phyloP scores from a whole-genome alignment of 2,797 vertebrate species.

The Sebastiscus tertius region DNA sequence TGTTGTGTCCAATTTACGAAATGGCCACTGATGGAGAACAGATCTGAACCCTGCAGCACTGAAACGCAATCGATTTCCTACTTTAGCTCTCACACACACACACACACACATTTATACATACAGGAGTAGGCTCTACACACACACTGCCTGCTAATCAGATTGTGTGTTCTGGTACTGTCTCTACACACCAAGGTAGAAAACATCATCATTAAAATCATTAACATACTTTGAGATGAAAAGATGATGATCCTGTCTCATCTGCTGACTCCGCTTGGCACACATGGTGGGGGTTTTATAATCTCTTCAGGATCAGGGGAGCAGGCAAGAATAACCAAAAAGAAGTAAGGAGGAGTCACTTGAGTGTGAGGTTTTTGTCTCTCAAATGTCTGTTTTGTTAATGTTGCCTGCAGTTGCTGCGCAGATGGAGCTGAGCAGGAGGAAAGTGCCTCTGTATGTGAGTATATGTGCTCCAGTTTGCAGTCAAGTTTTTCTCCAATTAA shows the following conservation, averaged over 20 bases:
- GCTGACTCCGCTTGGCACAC: constrained; percentile 37
- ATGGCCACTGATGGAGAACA: constrained; percentile 41
- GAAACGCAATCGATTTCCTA: constrained; percentile 39
- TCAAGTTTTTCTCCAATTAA: constrained; percentile 22
- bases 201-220: constrained; percentile 67
- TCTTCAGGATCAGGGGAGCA: constrained; percentile 48
- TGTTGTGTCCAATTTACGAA: constrained; percentile 48
- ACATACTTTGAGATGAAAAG: constrained; percentile 66
- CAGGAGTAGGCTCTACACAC: not conserved
- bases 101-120: not conserved
- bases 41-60: constrained; percentile 39
- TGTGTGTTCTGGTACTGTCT: not conserved
- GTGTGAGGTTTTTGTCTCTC: constrained; percentile 5
- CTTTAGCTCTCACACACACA: not conserved
- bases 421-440: constrained; percentile 90
- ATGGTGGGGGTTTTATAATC: constrained; percentile 55
- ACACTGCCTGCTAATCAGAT: constrained; percentile 10
- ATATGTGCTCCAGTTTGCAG: constrained; percentile 58
- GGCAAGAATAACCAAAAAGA: constrained; percentile 29
- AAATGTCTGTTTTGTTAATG: not conserved
- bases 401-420: constrained; percentile 77
- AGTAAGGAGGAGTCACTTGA: constrained; percentile 37
- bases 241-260: constrained; percentile 50
- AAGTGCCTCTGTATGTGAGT: constrained; percentile 94
- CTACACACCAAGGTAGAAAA: constrained; percentile 9